Percentiles rank a stretch among this genome's conserved stretches.
Evolutionary conservation across 2,797 vertebrate genomes (phyloP).

Genomic region (Sparus aurata): DNA sequence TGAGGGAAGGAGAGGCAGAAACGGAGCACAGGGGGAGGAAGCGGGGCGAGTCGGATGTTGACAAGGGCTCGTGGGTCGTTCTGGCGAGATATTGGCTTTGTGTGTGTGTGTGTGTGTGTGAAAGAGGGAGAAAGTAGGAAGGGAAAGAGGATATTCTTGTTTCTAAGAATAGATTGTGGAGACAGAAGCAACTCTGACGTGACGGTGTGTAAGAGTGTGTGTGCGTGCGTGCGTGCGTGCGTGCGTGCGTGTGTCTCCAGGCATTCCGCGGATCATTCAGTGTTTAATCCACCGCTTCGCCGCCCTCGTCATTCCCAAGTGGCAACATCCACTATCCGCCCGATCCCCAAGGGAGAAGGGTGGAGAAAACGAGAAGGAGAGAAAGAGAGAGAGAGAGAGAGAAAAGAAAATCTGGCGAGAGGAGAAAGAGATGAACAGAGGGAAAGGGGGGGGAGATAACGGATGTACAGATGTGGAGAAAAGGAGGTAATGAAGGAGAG

Average conservation of each 20-base stretch:
- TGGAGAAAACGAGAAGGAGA: conserved; percentile 24
- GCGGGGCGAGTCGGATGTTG: conserved; percentile 31
- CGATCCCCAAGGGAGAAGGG: conserved; percentile 55
- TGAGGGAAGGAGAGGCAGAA: neutral
- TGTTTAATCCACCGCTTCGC: conserved; percentile 80
- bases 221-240: conserved; percentile 18
- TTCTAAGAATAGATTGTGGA: conserved; percentile 77
- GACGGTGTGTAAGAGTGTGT: conserved; percentile 46
- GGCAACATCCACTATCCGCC: conserved; percentile 68
- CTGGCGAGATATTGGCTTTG: conserved; percentile 9
- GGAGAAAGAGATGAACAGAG: neutral
- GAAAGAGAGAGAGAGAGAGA: neutral
- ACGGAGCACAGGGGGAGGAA: neutral
- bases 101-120: conserved; percentile 19
- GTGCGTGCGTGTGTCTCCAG: conserved; percentile 49
- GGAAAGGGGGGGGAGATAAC: neutral
- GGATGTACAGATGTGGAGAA: conserved; percentile 16
- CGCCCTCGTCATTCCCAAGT: conserved; percentile 77
- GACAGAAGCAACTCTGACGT: conserved; percentile 66
- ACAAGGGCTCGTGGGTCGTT: conserved; percentile 19
- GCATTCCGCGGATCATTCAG: conserved; percentile 64
- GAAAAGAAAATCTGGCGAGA: neutral
- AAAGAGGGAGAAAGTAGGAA: neutral
- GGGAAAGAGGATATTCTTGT: conserved; percentile 55
- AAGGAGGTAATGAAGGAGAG: conserved; percentile 6